A percentile compares a stretch with the other conserved stretches of the same genome.
Conservation (phyloP, 2,113 vertebrate genomes). For the Heterochromis multidens region DNA sequence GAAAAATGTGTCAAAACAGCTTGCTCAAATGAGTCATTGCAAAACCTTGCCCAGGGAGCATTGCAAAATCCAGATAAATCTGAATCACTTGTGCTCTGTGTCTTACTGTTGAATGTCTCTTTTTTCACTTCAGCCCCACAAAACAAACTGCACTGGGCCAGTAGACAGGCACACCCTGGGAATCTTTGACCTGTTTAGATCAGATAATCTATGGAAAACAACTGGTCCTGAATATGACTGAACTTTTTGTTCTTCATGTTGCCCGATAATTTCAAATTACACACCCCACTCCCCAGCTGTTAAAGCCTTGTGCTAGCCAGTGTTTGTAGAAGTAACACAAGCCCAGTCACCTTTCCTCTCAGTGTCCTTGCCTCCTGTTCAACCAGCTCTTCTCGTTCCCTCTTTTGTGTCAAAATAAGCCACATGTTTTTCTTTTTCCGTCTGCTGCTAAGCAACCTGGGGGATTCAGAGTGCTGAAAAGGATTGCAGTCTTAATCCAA, state of each 20-base stretch:
- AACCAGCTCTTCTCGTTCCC: constrained; percentile 53
- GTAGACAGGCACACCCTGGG: not conserved
- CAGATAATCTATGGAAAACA: not conserved
- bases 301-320: not conserved
- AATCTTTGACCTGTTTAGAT: constrained; percentile 4
- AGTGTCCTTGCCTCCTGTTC: constrained; percentile 22
- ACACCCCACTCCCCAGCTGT: not conserved
- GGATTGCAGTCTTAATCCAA: constrained; percentile 47
- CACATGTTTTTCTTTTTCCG: constrained; percentile 40
- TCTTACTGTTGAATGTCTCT: not conserved
- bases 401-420: constrained; percentile 50
- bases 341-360: constrained; percentile 5
- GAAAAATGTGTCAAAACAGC: constrained; percentile 35
- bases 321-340: constrained; percentile 39
- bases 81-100: constrained; percentile 7
- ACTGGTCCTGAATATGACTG: not conserved
- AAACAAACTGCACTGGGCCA: not conserved
- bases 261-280: not conserved
- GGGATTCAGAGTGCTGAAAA: constrained; percentile 32
- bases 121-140: not conserved
- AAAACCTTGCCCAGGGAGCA: constrained; percentile 4
- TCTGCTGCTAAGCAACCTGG: constrained; percentile 62
- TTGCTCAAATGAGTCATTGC: constrained; percentile 42
- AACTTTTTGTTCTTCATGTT: not conserved
- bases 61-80: constrained; percentile 48